Evolutionary conservation across 2,888 invertebrate genomes (phyloP), one percentile per base, ranked within the genome.

Genomic region (Drosophila cracens): DNA sequence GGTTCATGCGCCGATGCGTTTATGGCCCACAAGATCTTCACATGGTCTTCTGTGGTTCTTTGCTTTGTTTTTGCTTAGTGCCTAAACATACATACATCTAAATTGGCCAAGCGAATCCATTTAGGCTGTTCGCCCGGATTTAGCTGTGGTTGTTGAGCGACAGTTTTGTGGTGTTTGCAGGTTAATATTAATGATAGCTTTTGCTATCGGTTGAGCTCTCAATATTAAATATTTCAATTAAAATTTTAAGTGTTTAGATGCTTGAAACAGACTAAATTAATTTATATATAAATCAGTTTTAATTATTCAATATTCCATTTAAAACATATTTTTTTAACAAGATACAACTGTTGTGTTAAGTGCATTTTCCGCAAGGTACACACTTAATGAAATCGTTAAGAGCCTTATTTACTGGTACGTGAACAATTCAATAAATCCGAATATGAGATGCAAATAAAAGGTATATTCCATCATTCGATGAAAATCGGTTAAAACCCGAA

Each of bases 1-100:
- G 51, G 80, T 67, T 78, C 64, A 83, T 70, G 76, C 71, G 36
- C 52, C 67, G 71, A 54, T 82, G 74, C 71, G 64, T 70, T 74
- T 76, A 66, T 66, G 66, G 63, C 43, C 29, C 63, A 63, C 61
- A 62, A 63, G 68, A 31, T 38, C 36, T 27, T n/a, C 36, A 59
- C 60, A 54, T 59, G 43, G 52, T 51, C 51, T 18, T 25, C 46
- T 25, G 46, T 36, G 33, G 27, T 48, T 38, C 29, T 31, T 38
- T 10, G 13, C 25, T 43, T 29, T 25, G 58, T 54, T 33, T 33
- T 51, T 18, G 16, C 38, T 38, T 31, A 38, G 34, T 18, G 43
- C 38, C n/a, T 34, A 51, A 51, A n/a, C 57, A 54, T 52, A 48
- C 59, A 64, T 61, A 51, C 38, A 34, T 16, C 16, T 16, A 56